These are phyloP conservation scores for Mus spretus DNA, from an alignment of 2,797 vertebrate genomes.

Conservation along the genomic window DNA sequence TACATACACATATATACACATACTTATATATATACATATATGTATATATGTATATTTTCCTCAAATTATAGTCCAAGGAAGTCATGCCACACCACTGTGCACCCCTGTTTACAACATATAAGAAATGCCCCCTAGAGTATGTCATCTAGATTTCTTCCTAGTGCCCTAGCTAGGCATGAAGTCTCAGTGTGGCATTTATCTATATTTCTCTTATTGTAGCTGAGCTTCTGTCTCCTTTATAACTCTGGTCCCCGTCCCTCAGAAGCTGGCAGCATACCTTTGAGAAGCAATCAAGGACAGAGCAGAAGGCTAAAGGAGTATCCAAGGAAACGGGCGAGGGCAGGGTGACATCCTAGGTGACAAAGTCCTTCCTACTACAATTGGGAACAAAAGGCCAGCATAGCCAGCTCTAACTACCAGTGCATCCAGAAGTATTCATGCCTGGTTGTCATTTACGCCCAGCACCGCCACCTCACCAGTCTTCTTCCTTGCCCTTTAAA, in stretches of 20 bases:
- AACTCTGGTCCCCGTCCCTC: not conserved
- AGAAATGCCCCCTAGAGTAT: not conserved
- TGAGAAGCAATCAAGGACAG: not conserved
- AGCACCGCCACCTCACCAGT: not conserved
- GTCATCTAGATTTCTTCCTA: not conserved
- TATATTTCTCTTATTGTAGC: not conserved
- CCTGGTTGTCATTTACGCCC: not conserved
- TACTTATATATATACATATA: too few relatives aligned
- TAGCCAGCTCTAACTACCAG: not conserved
- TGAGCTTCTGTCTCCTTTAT: not conserved
- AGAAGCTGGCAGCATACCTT: not conserved
- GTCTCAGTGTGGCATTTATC: not conserved
- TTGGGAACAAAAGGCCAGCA: not conserved
- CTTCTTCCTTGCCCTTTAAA: not conserved
- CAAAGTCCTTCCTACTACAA: not conserved
- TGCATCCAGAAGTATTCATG: not conserved
- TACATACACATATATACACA: too few relatives aligned
- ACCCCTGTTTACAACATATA: not conserved
- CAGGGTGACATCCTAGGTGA: not conserved
- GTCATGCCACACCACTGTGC: not conserved
- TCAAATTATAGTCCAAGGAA: not conserved
- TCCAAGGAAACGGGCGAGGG: not conserved
- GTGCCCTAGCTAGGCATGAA: not conserved
- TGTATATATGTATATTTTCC: not conserved
- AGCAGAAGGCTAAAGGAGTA: not conserved